Conservation (phyloP, 2,888 invertebrate species). For the Adelognathus sp. region DNA sequence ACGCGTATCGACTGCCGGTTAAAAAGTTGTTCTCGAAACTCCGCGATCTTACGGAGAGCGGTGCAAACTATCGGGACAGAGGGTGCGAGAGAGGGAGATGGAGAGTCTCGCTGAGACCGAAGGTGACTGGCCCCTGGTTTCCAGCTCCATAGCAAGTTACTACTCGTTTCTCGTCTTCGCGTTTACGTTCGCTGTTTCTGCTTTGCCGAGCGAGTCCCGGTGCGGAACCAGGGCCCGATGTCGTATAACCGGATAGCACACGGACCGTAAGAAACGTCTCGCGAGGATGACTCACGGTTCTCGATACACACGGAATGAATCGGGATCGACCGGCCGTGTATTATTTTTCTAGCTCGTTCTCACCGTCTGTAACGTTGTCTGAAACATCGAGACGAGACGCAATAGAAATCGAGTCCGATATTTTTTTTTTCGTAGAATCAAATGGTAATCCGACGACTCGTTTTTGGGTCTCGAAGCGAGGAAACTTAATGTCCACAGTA, state of each 20-base stretch:
- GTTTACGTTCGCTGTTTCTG: slow-evolving; percentile 37
- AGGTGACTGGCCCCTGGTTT: slow-evolving; percentile 51
- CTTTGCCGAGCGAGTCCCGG: slow-evolving; percentile 58
- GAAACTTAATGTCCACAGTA: too few relatives aligned
- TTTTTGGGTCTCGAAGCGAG: too few relatives aligned
- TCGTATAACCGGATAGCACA: slow-evolving; percentile 40
- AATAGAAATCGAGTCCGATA: neutral
- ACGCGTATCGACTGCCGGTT: slow-evolving; percentile 37
- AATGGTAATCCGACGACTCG: too few relatives aligned
- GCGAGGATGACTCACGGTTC: slow-evolving; percentile 54
- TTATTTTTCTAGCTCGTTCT: slow-evolving; percentile 11
- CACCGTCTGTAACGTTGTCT: neutral
- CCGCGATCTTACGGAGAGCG: neutral
- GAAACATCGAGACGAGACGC: too few relatives aligned
- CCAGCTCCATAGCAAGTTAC: slow-evolving; percentile 1
- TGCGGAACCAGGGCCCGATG: slow-evolving; percentile 27
- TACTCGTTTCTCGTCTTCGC: slow-evolving; percentile 19
- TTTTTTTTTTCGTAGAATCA: too few relatives aligned
- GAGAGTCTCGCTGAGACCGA: slow-evolving; percentile 35
- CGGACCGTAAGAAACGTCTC: slow-evolving; percentile 46
- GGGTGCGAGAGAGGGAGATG: neutral
- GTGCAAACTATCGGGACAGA: slow-evolving; percentile 15
- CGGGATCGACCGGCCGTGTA: neutral
- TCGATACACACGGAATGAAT: slow-evolving; percentile 21
- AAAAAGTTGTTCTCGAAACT: slow-evolving; percentile 40